These are phyloP conservation scores for Spizaetus ornatus DNA, from an alignment of 2,113 vertebrate species.

Conservation along the genomic window DNA sequence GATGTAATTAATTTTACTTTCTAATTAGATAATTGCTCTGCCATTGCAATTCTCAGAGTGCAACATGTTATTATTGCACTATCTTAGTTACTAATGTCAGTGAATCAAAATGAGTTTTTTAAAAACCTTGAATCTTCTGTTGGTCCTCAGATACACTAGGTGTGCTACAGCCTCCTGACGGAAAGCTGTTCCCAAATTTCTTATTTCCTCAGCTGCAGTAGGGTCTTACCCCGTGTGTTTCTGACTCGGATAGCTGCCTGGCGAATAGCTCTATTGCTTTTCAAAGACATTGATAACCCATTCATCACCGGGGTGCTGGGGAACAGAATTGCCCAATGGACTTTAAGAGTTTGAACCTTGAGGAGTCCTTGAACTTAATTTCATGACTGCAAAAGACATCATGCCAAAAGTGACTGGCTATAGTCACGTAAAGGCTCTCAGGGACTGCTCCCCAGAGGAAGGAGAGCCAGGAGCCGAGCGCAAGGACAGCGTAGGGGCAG, in stretches of 20 bases:
- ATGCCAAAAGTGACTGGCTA: neutral
- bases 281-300: neutral
- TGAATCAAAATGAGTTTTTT: neutral
- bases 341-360: neutral
- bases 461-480: neutral
- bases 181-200: neutral
- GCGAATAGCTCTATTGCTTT: neutral
- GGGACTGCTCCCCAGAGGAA: neutral
- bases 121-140: neutral
- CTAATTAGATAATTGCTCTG: constrained; percentile 28
- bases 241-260: neutral
- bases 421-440: neutral
- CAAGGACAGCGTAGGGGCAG: neutral
- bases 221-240: neutral
- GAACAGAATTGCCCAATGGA: neutral
- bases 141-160: neutral
- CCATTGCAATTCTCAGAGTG: neutral
- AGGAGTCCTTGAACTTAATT: neutral
- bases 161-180: neutral
- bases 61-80: neutral
- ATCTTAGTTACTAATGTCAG: neutral
- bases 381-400: neutral
- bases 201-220: neutral
- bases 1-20: neutral
- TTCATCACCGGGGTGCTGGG: neutral